These are phyloP conservation scores for Psephotus haematonotus DNA, from an alignment of 2,113 vertebrate species.

Conservation along the genomic window DNA sequence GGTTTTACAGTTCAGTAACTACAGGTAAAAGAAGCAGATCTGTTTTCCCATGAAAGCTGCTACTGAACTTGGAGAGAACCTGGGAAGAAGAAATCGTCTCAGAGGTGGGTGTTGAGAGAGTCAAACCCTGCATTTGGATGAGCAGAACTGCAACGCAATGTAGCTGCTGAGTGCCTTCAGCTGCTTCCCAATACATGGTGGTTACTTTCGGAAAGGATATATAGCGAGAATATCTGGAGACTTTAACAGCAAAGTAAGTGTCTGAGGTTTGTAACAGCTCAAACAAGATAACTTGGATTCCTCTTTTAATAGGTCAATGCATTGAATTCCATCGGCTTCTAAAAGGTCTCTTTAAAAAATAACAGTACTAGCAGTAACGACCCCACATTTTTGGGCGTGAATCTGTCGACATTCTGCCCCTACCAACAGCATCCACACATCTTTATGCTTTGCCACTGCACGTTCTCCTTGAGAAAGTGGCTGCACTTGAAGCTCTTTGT, in stretches of 20 bases:
- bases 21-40: slow-evolving; percentile 76
- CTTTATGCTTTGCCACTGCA: background rate
- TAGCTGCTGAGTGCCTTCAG: slow-evolving; percentile 27
- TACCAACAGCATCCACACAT: background rate
- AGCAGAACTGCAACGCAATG: slow-evolving; percentile 29
- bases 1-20: slow-evolving; percentile 87
- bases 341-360: slow-evolving; percentile 52
- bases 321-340: slow-evolving; percentile 35
- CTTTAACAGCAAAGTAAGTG: slow-evolving; percentile 25
- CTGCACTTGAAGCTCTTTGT: background rate
- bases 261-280: slow-evolving; percentile 53
- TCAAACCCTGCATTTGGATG: slow-evolving; percentile 58
- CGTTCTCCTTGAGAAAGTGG: background rate
- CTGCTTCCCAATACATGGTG: background rate
- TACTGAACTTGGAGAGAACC: slow-evolving; percentile 54
- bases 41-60: slow-evolving; percentile 61
- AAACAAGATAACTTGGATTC: slow-evolving; percentile 41
- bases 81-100: slow-evolving; percentile 32
- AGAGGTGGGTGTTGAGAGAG: slow-evolving; percentile 29
- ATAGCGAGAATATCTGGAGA: slow-evolving; percentile 24
- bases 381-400: background rate
- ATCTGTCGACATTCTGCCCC: background rate
- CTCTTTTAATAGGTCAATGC: slow-evolving; percentile 29
- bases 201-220: slow-evolving; percentile 16
- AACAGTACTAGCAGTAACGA: background rate